Conservation (phyloP, 1,140 invertebrate species). For the Scaptomyza hsui region DNA sequence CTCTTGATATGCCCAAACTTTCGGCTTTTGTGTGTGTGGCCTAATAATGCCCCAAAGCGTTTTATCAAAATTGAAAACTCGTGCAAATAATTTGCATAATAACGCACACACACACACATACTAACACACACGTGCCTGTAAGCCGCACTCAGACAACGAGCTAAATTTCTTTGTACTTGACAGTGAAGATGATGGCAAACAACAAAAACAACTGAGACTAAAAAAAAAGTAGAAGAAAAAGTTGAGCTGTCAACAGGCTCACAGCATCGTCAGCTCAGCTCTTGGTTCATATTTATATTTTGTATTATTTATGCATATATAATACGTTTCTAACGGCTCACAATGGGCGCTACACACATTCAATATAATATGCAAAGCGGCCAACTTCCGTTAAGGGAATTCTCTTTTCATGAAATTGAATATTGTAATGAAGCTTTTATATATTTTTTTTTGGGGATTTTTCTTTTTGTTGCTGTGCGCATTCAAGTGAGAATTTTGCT, state of each 20-base stretch:
- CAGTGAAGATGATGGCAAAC: constrained; percentile 21
- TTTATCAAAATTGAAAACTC: constrained; percentile 79
- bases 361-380: constrained; percentile 1
- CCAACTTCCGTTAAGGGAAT: neutral
- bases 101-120: constrained; percentile 15
- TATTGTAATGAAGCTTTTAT: neutral
- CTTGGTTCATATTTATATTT: constrained; percentile 68
- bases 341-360: constrained; percentile 10
- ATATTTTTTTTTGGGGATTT: too few relatives aligned
- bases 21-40: constrained; percentile 36
- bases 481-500: neutral
- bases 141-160: constrained; percentile 38
- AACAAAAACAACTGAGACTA: neutral
- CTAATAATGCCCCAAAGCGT: constrained; percentile 72
- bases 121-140: constrained; percentile 16
- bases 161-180: constrained; percentile 45
- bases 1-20: constrained; percentile 41
- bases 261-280: constrained; percentile 44
- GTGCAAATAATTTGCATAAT: constrained; percentile 81
- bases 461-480: too few relatives aligned
- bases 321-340: constrained; percentile 40
- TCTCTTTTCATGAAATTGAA: neutral
- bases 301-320: constrained; percentile 74
- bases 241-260: constrained; percentile 45
- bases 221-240: neutral